Evolutionary conservation across 1,140 invertebrate species (phyloP).

Genomic region (Phortica variegata): DNA sequence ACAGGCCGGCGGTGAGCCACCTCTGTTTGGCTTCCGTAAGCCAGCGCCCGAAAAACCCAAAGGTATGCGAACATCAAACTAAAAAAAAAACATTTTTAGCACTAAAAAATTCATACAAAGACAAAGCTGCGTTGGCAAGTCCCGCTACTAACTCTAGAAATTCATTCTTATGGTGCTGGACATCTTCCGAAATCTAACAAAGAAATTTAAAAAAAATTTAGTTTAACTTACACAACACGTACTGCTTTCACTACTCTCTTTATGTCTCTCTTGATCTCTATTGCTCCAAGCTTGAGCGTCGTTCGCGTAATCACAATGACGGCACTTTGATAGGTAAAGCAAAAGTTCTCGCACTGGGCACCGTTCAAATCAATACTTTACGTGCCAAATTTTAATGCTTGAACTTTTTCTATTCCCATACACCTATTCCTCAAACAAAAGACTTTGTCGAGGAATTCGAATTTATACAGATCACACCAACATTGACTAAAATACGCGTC

Average conservation of each 20-base stretch:
- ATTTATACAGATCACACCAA: slow-evolving; percentile 79
- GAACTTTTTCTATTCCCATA: slow-evolving; percentile 15
- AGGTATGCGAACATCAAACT: slow-evolving; percentile 61
- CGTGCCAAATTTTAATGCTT: slow-evolving; percentile 7
- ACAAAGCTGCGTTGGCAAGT: too few relatives aligned
- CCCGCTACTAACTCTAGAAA: too few relatives aligned
- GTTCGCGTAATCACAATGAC: slow-evolving; percentile 3
- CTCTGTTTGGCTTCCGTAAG: slow-evolving; percentile 83
- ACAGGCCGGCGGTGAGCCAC: slow-evolving; percentile 89
- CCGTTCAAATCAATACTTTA: slow-evolving; percentile 6
- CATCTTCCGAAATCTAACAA: too few relatives aligned
- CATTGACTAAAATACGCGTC: slow-evolving; percentile 75
- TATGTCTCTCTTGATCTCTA: slow-evolving; percentile 10
- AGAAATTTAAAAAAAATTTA: too few relatives aligned
- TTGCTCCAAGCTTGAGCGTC: slow-evolving; percentile 9
- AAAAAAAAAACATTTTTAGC: slow-evolving; percentile 11
- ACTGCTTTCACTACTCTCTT: too few relatives aligned
- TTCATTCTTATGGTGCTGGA: too few relatives aligned
- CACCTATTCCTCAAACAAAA: slow-evolving; percentile 20
- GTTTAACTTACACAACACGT: too few relatives aligned
- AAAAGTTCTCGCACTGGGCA: slow-evolving; percentile 11
- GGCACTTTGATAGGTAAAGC: too few relatives aligned
- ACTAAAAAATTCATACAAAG: too few relatives aligned
- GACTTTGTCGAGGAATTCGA: slow-evolving; percentile 61
- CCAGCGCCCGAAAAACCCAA: slow-evolving; percentile 81